Percentiles rank a stretch among this genome's conserved stretches.
phyloP scores from a whole-genome alignment of 2,113 vertebrate species.

The Alethe castanea region DNA sequence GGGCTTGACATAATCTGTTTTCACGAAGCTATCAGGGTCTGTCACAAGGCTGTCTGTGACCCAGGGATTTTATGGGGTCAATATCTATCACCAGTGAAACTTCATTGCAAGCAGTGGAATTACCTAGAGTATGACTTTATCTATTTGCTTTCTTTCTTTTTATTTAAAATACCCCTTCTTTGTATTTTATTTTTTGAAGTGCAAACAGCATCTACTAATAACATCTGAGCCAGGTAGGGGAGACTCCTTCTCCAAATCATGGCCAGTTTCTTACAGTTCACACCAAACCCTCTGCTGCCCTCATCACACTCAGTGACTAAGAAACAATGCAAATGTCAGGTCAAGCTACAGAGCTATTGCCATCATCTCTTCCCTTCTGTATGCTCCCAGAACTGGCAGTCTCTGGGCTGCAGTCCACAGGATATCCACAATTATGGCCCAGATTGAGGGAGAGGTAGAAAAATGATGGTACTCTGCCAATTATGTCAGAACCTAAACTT shows the following conservation, averaged over 20 bases:
- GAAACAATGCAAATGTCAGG: constrained; percentile 56
- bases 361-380: constrained; percentile 55
- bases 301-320: not conserved
- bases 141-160: not conserved
- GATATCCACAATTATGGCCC: constrained; percentile 67
- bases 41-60: constrained; percentile 41
- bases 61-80: constrained; percentile 48
- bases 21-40: constrained; percentile 44
- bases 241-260: not conserved
- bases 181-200: not conserved
- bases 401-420: constrained; percentile 66
- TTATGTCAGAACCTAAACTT: constrained; percentile 60
- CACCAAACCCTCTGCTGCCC: constrained; percentile 7
- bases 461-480: constrained; percentile 49
- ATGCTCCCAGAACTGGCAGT: constrained; percentile 59
- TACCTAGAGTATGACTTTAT: not conserved
- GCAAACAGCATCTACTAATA: not conserved
- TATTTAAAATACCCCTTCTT: not conserved
- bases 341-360: constrained; percentile 47
- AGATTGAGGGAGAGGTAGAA: constrained; percentile 63
- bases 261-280: not conserved
- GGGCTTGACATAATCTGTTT: constrained; percentile 56
- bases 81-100: constrained; percentile 13
- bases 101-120: not conserved
- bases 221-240: not conserved